Percentiles rank a stretch among this genome's conserved stretches.
Conservation (phyloP, 1,140 invertebrate genomes). For the Manduca sexta region DNA sequence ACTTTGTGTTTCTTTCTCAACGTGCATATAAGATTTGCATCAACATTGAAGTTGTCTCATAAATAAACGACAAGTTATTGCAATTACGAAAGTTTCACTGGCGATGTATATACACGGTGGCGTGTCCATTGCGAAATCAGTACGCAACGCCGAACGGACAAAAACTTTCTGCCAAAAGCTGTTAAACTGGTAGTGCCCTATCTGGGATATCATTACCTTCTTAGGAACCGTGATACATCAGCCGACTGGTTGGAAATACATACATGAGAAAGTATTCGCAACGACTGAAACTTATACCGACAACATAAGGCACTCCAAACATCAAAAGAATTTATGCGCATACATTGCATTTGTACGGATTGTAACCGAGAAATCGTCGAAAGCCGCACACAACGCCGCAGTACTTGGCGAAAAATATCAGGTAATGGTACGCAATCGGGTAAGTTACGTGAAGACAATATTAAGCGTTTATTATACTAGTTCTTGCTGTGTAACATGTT, state of each 20-base stretch:
- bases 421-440: too few species aligned
- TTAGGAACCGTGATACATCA: slow-evolving; percentile 10
- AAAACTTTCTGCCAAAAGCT: slow-evolving; percentile 45
- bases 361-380: too few species aligned
- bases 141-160: slow-evolving; percentile 26
- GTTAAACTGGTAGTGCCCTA: slow-evolving; percentile 49
- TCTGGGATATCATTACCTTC: slow-evolving; percentile 38
- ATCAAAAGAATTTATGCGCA: neutral
- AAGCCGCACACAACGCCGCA: too few species aligned
- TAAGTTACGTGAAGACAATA: too few species aligned
- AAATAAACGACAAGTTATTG: slow-evolving; percentile 33
- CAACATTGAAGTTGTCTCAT: slow-evolving; percentile 17
- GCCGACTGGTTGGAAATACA: slow-evolving; percentile 4
- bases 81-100: slow-evolving; percentile 32
- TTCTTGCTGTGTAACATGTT: neutral
- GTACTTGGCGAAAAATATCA: too few species aligned
- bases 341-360: neutral
- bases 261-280: slow-evolving; percentile 14
- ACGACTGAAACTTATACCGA: slow-evolving; percentile 7
- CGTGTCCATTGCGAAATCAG: slow-evolving; percentile 35
- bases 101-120: slow-evolving; percentile 4
- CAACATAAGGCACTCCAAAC: neutral
- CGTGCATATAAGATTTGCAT: slow-evolving; percentile 14
- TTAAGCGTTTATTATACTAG: too few species aligned
- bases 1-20: neutral